Evolutionary conservation across 2,797 vertebrate species (phyloP).

Genomic region (Momotus momota): DNA sequence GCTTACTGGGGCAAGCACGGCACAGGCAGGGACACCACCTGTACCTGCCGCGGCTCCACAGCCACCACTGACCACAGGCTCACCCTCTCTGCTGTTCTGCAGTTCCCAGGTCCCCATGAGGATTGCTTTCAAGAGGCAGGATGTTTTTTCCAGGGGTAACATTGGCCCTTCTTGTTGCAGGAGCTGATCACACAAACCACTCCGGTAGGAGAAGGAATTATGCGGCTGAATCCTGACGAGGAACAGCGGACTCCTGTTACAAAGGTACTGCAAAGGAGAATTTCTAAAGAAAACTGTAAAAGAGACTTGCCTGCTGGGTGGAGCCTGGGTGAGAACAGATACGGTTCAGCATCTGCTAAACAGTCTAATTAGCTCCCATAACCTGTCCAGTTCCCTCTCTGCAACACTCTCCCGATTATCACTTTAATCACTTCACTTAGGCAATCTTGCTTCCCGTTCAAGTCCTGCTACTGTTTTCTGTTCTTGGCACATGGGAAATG

Average conservation of each 20-base stretch:
- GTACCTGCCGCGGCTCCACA: accelerated
- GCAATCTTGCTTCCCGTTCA: constrained; percentile 1
- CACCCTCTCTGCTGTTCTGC: background rate
- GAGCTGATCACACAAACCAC: background rate
- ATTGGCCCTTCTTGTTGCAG: background rate
- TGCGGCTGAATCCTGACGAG: background rate
- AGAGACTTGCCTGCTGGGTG: background rate
- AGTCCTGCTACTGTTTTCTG: background rate
- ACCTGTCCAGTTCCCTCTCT: background rate
- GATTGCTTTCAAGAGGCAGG: background rate
- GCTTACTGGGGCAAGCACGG: background rate
- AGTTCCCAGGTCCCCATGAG: background rate
- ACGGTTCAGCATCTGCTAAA: background rate
- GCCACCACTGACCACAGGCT: background rate
- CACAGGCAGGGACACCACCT: too few relatives aligned
- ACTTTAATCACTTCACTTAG: background rate
- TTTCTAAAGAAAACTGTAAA: background rate
- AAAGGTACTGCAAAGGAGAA: constrained; percentile 4
- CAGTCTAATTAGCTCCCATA: constrained; percentile 11
- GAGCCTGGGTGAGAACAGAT: background rate
- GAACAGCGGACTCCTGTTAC: background rate
- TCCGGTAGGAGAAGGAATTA: background rate
- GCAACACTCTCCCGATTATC: background rate
- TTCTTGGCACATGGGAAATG: background rate
- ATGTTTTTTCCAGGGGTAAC: background rate